Base-by-base conservation (phyloP, 2,113 vertebrate genomes). In the Suncus etruscus region DNA sequence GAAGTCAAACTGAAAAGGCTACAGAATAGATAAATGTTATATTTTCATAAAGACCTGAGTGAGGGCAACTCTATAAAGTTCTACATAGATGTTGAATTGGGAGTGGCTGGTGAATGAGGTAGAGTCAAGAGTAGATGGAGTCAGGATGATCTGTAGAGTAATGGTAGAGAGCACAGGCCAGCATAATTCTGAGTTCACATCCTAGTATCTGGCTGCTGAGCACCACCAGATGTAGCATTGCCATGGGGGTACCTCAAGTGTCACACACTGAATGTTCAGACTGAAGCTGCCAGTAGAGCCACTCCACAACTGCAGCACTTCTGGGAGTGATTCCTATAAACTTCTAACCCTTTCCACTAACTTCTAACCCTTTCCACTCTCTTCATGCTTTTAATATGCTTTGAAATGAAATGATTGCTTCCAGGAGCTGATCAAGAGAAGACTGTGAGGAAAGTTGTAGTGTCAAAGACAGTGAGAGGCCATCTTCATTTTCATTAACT, bases 11-110 rank as follows among this genome's bases (percentile, higher is more conserved):
- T 75, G 51, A 80, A 90, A 79, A 87, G 51, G 16, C 39, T 58
- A 22, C 11, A 66, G 54, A 77, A 8, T 70, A 8, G 68, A 29
- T 51, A 27, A 87, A 45, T 39, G 31, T 76, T 22, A 39, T 74
- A 83, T 73, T 85, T 86, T 76, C 45, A 66, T 54, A 69, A 83
- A 83, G 82, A 25, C 18, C n/a, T 77, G 82, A 75, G 39, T n/a
- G 61, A 51, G 48, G 48, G 18, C 32, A 31, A 63, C 11, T 61
- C 29, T 39, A 86, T 68, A 87, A 87, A 84, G 27, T 65, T 25
- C 32, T 39, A 39, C 39, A 39, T 39, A 87, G 68, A 69, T 25
- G 22, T 58, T 68, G 63, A 12, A 29, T 29, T 68, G 66, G 25
- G 27, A 29, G 10, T 29, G 25, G 8, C 18, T 70, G 39, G 48